Evolutionary conservation across 1,140 invertebrate genomes (phyloP), one percentile per base, ranked within the genome.

Genomic region (Drosophila cardini): DNA sequence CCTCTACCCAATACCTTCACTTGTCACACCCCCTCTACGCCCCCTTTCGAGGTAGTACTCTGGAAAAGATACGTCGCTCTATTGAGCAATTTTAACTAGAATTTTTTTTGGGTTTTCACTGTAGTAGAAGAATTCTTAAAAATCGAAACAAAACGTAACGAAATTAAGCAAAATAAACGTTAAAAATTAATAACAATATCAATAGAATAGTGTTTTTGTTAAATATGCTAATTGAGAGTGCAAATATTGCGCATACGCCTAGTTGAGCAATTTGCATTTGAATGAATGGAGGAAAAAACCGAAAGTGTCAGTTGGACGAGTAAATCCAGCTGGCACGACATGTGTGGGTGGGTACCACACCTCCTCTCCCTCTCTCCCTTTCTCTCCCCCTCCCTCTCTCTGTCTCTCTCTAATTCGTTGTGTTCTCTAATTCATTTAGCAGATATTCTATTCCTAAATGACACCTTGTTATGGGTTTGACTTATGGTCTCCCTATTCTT

Each of bases 401-500:
- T 13, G 32, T 8, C 57, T 40, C 30, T 16, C 40, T 36, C 38
- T 40, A 45, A 58, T 68, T 78, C 67, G 36, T 40, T 42, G 40
- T 45, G 55, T 48, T 32, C 32, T 71, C 84, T 72, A 84, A 87
- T 89, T 89, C 70, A 89, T 80, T 89, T 89, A 84, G 73, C 83
- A 80, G 62, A 56, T 42, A 36, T 26, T 26, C 65, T 40, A 50
- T 45, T 13, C n/a, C 38, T 65, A 87, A 78, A 73, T 72, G 84
- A 84, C 84, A 87, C 84, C 84, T 87, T 87, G 84, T 87, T 87
- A 80, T 57, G 58, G 48, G 30, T 48, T 64, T 63, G 71, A 85
- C 65, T 78, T 86, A 65, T 72, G 56, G 42, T 64, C 42, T 45
- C 38, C 45, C 40, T 50, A 18, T 73, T 13, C 8, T 42, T 48